These are phyloP conservation scores for Pholis gunnellus DNA, from an alignment of 2,113 vertebrate species.

Conservation along the genomic window DNA sequence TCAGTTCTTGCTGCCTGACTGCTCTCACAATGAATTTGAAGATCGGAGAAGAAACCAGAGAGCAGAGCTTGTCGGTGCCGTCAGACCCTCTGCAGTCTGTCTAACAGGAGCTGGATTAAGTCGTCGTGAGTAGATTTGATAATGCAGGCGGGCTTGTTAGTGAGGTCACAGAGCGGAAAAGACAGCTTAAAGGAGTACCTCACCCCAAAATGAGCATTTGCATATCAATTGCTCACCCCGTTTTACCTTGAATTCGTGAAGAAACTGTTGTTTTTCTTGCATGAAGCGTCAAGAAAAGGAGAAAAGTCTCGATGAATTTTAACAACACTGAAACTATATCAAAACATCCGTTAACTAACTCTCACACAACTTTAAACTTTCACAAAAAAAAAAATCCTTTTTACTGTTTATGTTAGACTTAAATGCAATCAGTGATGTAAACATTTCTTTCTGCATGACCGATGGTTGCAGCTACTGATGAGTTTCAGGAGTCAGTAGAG, in stretches of 20 bases:
- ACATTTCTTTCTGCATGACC: too few species aligned
- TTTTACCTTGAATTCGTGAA: too few species aligned
- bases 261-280: too few species aligned
- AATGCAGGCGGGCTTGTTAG: constrained; percentile 1
- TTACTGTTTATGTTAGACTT: constrained; percentile 2
- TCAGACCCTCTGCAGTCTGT: constrained; percentile 40
- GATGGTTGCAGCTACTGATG: not conserved
- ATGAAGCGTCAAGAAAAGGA: too few species aligned
- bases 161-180: constrained; percentile 18
- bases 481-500: not conserved
- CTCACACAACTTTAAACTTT: too few species aligned
- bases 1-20: not conserved
- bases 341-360: too few species aligned
- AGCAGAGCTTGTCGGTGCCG: constrained; percentile 9
- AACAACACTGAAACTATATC: too few species aligned
- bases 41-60: constrained; percentile 20
- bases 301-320: too few species aligned
- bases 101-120: constrained; percentile 46
- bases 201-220: too few species aligned
- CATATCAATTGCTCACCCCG: too few species aligned
- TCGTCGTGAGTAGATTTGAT: constrained; percentile 25
- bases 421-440: not conserved
- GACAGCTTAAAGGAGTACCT: constrained; percentile 7
- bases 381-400: too few species aligned
- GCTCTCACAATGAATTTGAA: constrained; percentile 6